Conservation (phyloP, 1,140 invertebrate genomes). For the Ylistrum balloti region DNA sequence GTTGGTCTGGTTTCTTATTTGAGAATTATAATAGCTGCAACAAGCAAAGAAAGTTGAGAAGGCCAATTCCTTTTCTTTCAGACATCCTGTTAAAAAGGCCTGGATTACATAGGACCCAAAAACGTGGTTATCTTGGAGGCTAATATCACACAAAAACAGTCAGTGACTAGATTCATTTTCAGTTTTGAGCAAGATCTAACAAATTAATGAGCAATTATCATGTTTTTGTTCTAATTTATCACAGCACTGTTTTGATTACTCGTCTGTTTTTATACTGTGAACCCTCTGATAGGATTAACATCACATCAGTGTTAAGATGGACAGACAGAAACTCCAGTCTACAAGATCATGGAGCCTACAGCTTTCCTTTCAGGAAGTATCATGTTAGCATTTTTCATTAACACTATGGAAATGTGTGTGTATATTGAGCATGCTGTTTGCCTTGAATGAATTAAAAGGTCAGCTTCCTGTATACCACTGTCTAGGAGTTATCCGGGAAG, state of each 20-base stretch:
- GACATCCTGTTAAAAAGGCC: neutral
- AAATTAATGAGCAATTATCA: neutral
- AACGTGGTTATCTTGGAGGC: neutral
- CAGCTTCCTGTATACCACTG: neutral
- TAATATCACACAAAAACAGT: neutral
- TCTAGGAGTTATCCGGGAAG: neutral
- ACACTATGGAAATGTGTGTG: slow-evolving; percentile 6
- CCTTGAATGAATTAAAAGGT: neutral
- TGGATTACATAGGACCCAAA: neutral
- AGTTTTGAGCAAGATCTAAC: neutral
- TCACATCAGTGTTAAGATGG: slow-evolving; percentile 16
- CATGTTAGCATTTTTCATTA: neutral
- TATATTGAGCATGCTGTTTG: neutral
- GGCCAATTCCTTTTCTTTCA: too few species aligned
- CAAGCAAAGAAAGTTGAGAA: neutral
- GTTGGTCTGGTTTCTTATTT: neutral
- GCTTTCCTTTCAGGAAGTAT: neutral
- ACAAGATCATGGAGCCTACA: neutral
- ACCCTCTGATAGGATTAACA: slow-evolving; percentile 1
- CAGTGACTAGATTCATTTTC: neutral
- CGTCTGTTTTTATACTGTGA: neutral
- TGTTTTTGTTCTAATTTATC: neutral
- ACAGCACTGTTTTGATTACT: neutral
- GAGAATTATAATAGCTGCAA: neutral
- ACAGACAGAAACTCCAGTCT: neutral